These are phyloP conservation scores for Dreissena polymorpha DNA, from an alignment of 1,140 invertebrate genomes.

Conservation along the genomic window DNA sequence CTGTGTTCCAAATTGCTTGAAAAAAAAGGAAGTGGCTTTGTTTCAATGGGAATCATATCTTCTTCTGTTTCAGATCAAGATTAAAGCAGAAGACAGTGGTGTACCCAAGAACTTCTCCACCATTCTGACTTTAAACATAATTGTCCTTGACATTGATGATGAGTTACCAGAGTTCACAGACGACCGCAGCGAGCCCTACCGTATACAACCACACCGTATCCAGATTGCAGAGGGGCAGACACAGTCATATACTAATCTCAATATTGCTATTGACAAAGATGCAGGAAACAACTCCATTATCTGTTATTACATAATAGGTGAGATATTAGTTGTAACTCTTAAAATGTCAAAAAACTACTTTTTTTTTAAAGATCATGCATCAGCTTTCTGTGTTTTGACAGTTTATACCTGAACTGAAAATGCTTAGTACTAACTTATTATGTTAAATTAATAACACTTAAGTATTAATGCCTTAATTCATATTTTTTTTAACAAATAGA, in stretches of 20 bases:
- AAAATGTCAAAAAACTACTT: neutral
- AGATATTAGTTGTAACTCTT: conserved; percentile 13
- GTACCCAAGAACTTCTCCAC: conserved; percentile 46
- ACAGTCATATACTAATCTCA: conserved; percentile 57
- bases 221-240: conserved; percentile 57
- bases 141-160: conserved; percentile 65
- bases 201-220: conserved; percentile 49
- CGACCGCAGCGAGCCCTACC: conserved; percentile 16
- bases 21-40: no score
- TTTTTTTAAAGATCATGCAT: neutral
- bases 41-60: neutral
- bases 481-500: no score
- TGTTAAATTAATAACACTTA: no score
- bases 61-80: conserved; percentile 56
- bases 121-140: conserved; percentile 58
- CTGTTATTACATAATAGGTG: conserved; percentile 69
- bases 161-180: conserved; percentile 62
- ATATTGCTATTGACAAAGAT: conserved; percentile 65
- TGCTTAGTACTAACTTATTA: no score
- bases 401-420: no score
- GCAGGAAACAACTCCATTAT: conserved; percentile 61
- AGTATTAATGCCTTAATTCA: no score
- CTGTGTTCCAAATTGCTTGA: no score
- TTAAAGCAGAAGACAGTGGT: conserved; percentile 65
- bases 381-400: no score